Percentiles rank a stretch among this genome's conserved stretches.
Evolutionary conservation across 2,888 invertebrate genomes (phyloP).

Genomic region (Orthonychiurus folsomi): DNA sequence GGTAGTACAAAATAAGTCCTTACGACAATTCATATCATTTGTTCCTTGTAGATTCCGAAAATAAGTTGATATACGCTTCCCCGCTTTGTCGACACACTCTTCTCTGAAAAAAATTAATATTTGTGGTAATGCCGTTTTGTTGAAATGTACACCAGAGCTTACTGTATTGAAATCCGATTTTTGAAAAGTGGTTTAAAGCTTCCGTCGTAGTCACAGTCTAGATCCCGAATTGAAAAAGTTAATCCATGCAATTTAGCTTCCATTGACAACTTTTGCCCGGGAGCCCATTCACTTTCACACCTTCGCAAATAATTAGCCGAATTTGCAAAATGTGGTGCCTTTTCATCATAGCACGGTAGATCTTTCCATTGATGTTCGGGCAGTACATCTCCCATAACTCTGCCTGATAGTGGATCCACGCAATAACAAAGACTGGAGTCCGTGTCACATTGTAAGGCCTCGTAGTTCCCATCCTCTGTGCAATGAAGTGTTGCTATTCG

Average conservation of each 20-base stretch:
- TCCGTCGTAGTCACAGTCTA: slow-evolving; percentile 34
- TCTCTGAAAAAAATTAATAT: no score
- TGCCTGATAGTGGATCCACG: slow-evolving; percentile 34
- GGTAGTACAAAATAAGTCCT: not conserved
- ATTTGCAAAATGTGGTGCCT: slow-evolving; percentile 14
- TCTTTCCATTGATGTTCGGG: slow-evolving; percentile 34
- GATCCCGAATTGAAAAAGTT: not conserved
- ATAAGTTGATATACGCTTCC: not conserved
- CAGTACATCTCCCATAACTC: slow-evolving; percentile 27
- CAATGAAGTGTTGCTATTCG: slow-evolving; percentile 35
- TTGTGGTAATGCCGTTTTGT: no score
- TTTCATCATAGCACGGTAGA: slow-evolving; percentile 33
- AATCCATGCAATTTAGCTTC: slow-evolving; percentile 33
- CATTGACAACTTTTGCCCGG: slow-evolving; percentile 14
- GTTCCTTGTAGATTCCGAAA: not conserved
- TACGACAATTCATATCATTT: slow-evolving; percentile 26
- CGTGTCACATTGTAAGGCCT: slow-evolving; percentile 38
- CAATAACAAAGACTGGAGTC: slow-evolving; percentile 39
- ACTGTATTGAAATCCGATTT: not conserved
- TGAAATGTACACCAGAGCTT: not conserved
- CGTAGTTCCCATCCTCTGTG: slow-evolving; percentile 36
- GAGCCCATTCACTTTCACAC: slow-evolving; percentile 34
- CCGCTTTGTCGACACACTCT: not conserved
- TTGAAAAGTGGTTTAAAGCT: slow-evolving; percentile 19
- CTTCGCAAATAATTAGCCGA: slow-evolving; percentile 24